Evolutionary conservation across 2,113 vertebrate genomes (phyloP).

Genomic region (Anolis carolinensis): DNA sequence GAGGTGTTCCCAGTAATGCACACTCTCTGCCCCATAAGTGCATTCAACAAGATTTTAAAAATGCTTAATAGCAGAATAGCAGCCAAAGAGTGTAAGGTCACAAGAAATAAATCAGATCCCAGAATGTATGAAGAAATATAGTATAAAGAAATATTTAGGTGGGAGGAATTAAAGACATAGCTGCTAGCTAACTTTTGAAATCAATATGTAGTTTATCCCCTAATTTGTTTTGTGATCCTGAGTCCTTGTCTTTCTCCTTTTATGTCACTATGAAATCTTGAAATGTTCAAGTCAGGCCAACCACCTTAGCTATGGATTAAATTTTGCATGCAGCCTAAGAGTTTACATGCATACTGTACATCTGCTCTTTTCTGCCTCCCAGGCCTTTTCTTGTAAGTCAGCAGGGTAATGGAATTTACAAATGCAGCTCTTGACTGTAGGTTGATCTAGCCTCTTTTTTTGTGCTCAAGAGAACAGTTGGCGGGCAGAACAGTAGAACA

Average conservation of each 20-base stretch:
- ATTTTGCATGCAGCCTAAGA: slow-evolving; percentile 1
- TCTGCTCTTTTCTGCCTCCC: not conserved
- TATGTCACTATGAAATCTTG: not conserved
- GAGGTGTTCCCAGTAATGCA: no score
- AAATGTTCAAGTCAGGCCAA: not conserved
- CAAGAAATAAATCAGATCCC: not conserved
- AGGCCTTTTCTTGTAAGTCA: slow-evolving; percentile 42
- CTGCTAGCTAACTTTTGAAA: not conserved
- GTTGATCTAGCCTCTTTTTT: not conserved
- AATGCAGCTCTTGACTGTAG: not conserved
- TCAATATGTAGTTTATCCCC: not conserved
- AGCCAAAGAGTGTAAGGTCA: not conserved
- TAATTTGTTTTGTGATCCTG: not conserved
- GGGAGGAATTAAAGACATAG: not conserved
- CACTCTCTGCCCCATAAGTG: no score
- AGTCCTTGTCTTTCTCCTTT: not conserved
- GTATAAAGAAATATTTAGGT: not conserved
- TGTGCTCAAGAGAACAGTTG: slow-evolving; percentile 16
- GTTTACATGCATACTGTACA: not conserved
- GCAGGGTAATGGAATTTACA: slow-evolving; percentile 2
- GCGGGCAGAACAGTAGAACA: not conserved
- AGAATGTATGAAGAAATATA: not conserved
- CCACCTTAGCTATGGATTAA: not conserved
- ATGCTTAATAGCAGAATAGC: not conserved
- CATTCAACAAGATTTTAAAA: no score